Evolutionary conservation across 2,113 vertebrate species (phyloP).

Genomic region (Melozone crissalis): DNA sequence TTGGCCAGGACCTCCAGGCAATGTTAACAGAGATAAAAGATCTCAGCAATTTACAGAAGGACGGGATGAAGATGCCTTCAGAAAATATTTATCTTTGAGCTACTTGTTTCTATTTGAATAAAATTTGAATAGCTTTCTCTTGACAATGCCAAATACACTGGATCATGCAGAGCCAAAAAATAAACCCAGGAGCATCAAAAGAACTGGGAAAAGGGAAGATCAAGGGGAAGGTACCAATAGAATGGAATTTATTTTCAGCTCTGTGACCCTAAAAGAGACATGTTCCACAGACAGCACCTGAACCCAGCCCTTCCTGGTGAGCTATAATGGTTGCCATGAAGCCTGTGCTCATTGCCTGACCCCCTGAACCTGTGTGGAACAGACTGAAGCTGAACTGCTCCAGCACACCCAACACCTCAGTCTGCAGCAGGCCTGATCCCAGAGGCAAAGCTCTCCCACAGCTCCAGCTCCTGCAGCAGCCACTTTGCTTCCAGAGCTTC

Average conservation of each 20-base stretch:
- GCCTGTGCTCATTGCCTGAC: not conserved
- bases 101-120: not conserved
- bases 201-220: not conserved
- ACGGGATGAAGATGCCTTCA: not conserved
- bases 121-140: slow-evolving; percentile 11
- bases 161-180: not conserved
- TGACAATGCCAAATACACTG: not conserved
- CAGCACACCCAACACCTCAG: not conserved
- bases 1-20: slow-evolving; percentile 26
- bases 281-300: not conserved
- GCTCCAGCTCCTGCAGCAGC: not conserved
- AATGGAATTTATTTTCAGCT: not conserved
- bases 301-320: not conserved
- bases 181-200: not conserved
- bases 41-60: not conserved
- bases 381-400: not conserved
- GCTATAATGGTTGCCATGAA: not conserved
- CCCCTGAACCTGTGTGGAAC: fast-evolving
- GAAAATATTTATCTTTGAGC: slow-evolving; percentile 31
- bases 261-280: not conserved
- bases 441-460: not conserved
- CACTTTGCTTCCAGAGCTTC: not conserved
- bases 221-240: not conserved
- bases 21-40: slow-evolving; percentile 1
- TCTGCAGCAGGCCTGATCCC: not conserved